These are phyloP conservation scores for Gambusia affinis DNA, from an alignment of 2,113 vertebrate species.

Conservation along the genomic window DNA sequence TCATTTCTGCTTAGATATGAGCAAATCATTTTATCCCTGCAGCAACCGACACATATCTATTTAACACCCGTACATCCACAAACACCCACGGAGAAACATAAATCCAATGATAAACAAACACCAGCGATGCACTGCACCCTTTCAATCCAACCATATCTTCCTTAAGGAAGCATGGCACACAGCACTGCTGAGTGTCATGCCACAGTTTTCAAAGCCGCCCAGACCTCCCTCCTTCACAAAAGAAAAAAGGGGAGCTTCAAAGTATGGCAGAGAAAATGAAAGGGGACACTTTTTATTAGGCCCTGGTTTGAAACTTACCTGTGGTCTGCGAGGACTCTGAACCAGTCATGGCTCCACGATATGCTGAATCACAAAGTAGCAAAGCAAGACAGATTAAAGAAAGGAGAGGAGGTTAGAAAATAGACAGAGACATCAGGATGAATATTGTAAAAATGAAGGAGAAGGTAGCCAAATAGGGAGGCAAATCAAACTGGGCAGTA, in stretches of 20 bases:
- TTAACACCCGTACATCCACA: constrained; percentile 23
- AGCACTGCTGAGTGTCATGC: constrained; percentile 14
- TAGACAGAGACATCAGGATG: constrained; percentile 42
- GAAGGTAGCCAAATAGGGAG: constrained; percentile 17
- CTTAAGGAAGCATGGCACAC: constrained; percentile 29
- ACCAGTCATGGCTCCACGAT: constrained; percentile 68
- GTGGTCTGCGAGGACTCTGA: constrained; percentile 60
- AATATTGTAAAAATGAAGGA: constrained; percentile 24
- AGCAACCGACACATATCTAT: constrained; percentile 33
- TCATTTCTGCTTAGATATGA: constrained; percentile 43
- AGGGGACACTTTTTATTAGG: constrained; percentile 65
- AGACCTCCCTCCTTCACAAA: constrained; percentile 29
- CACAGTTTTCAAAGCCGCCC: constrained; percentile 61
- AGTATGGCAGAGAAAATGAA: constrained; percentile 65
- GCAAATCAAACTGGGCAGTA: constrained; percentile 50
- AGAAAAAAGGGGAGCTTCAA: constrained; percentile 64
- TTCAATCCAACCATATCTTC: constrained; percentile 31
- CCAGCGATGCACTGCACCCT: constrained; percentile 7
- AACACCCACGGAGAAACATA: constrained; percentile 31
- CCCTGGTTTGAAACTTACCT: constrained; percentile 70
- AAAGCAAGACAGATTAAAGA: constrained; percentile 26
- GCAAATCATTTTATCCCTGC: constrained; percentile 37
- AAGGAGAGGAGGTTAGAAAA: constrained; percentile 26
- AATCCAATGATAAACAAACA: constrained; percentile 50
- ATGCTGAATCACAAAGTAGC: constrained; percentile 63